Conservation (phyloP, 2,888 invertebrate genomes). For the Dryobotodes eremita region DNA sequence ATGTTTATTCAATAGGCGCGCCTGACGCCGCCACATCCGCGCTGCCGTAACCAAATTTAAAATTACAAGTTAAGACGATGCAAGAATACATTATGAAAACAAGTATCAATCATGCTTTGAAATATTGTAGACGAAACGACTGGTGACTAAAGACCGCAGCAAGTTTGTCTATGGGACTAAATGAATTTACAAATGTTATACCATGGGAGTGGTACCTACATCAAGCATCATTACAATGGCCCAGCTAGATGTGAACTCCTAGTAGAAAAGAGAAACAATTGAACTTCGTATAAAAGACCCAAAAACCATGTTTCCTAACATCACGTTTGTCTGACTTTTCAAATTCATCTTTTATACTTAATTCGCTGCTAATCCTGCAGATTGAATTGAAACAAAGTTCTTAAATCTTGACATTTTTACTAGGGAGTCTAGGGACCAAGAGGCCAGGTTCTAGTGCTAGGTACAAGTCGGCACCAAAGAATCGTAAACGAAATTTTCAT, state of each 20-base stretch:
- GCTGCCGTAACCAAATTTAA: constrained; percentile 62
- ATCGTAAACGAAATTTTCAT: constrained; percentile 15
- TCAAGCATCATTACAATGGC: background rate
- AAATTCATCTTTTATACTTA: background rate
- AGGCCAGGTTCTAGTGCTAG: background rate
- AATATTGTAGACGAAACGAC: background rate
- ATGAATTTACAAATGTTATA: background rate
- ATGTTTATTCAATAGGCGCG: constrained; percentile 76
- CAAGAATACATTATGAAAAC: constrained; percentile 45
- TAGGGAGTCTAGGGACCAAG: background rate
- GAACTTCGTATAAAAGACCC: background rate
- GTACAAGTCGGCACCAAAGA: background rate
- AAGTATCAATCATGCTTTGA: background rate
- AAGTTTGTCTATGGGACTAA: background rate
- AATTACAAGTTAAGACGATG: constrained; percentile 59
- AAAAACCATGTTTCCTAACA: background rate
- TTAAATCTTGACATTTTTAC: background rate
- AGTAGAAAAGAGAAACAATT: background rate
- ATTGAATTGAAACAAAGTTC: background rate
- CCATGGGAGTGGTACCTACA: background rate
- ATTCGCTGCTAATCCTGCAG: background rate
- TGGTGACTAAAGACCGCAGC: background rate
- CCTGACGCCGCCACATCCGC: constrained; percentile 43
- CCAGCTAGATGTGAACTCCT: background rate
- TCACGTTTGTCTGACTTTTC: background rate